These are phyloP conservation scores for Casuarius casuarius DNA, from an alignment of 2,113 vertebrate genomes.

Conservation along the genomic window DNA sequence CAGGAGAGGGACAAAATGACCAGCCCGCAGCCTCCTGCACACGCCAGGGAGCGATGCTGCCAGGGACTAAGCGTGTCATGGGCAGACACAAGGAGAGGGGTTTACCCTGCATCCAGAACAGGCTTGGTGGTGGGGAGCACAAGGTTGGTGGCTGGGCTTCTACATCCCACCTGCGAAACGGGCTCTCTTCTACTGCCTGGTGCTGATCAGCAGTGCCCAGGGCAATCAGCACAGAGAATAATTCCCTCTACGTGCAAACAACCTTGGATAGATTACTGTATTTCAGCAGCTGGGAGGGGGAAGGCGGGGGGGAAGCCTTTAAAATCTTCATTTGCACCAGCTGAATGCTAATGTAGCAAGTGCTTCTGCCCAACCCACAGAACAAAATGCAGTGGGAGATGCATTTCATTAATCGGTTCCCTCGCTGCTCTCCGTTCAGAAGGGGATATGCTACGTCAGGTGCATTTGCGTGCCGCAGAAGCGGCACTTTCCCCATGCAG, in stretches of 20 bases:
- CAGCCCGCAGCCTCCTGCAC: neutral
- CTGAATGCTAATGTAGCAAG: conserved; percentile 50
- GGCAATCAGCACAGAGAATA: neutral
- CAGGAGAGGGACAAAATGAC: too few species aligned
- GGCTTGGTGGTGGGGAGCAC: neutral
- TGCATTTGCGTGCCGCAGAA: neutral
- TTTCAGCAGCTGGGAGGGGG: neutral
- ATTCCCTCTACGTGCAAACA: neutral
- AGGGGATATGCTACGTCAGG: neutral
- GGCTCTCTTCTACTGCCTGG: neutral
- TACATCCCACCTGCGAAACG: neutral
- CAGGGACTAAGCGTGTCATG: too few species aligned
- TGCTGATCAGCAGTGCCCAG: neutral
- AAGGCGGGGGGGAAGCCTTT: neutral
- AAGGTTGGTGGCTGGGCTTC: neutral
- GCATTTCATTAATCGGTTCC: conserved; percentile 34
- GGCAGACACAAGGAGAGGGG: neutral
- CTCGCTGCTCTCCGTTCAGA: neutral
- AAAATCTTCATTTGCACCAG: neutral
- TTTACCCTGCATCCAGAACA: neutral
- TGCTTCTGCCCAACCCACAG: neutral
- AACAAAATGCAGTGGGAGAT: neutral
- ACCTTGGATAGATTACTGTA: neutral
- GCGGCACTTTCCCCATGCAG: neutral
- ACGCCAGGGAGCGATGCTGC: neutral